phyloP scores from a whole-genome alignment of 2,888 invertebrate species.

The Epistrophe eligans region DNA sequence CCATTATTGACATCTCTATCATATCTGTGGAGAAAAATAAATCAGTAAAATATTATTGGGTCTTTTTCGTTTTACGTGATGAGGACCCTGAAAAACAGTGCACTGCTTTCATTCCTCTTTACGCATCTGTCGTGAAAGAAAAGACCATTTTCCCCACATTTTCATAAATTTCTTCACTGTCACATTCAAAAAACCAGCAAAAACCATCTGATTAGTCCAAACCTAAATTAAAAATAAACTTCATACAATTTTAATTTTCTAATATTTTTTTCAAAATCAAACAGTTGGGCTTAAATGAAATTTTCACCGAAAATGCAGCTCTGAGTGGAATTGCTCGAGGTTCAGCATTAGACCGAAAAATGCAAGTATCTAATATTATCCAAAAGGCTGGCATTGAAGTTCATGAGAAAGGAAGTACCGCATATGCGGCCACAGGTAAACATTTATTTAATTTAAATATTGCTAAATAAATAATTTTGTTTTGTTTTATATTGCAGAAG shows the following conservation, averaged over 20 bases:
- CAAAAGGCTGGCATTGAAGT: conserved; percentile 91
- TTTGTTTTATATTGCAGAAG: conserved; percentile 84
- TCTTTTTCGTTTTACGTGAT: too few species aligned
- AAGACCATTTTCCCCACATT: too few species aligned
- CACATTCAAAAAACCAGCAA: too few species aligned
- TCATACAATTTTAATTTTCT: not conserved
- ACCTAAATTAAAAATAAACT: too few species aligned
- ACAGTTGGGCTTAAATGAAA: conserved; percentile 89
- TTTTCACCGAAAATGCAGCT: conserved; percentile 89
- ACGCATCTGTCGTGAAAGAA: too few species aligned
- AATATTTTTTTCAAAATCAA: not conserved
- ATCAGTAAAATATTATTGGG: too few species aligned
- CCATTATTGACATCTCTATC: too few species aligned
- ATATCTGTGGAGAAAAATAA: too few species aligned
- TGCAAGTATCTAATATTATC: conserved; percentile 88
- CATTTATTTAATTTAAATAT: not conserved
- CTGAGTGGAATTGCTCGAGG: conserved; percentile 88
- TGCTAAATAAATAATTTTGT: not conserved
- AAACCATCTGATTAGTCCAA: too few species aligned
- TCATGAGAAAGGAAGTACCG: conserved; percentile 90
- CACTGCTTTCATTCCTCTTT: too few species aligned
- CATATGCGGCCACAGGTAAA: conserved; percentile 87
- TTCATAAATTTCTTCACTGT: too few species aligned
- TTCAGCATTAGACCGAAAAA: conserved; percentile 84
- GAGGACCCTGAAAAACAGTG: too few species aligned